Conservation (phyloP, 2,113 vertebrate genomes). For the Apaloderma vittatum region DNA sequence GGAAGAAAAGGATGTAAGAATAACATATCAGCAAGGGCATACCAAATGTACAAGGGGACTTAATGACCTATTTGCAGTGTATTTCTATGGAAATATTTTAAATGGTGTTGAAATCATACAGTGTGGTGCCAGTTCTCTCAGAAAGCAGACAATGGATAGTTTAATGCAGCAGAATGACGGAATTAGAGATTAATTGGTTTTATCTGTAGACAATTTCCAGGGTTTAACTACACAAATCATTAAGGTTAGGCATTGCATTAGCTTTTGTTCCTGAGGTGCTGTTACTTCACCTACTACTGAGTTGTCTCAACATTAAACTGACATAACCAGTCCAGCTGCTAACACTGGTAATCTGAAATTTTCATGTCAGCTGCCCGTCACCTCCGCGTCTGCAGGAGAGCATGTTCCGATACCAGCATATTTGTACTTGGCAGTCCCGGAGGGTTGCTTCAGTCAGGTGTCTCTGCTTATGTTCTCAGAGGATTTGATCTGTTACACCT, state of each 20-base stretch:
- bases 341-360: background rate
- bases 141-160: background rate
- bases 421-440: background rate
- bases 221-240: background rate
- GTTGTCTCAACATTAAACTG: no score
- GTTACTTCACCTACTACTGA: background rate
- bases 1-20: background rate
- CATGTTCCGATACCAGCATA: accelerated
- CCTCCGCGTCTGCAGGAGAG: background rate
- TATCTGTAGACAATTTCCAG: background rate
- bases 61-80: background rate
- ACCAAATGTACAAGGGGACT: accelerated
- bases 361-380: background rate
- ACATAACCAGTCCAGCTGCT: accelerated
- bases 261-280: background rate
- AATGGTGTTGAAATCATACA: background rate
- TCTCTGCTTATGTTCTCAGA: no score
- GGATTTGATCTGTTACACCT: accelerated
- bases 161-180: background rate
- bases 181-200: no score
- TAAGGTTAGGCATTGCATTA: background rate
- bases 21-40: background rate
- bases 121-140: background rate
- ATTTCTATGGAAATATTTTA: background rate
- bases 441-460: background rate